A percentile compares a stretch with the other conserved stretches of the same genome.
Conservation (phyloP, 2,113 vertebrate species). For the Cyanistes caeruleus region DNA sequence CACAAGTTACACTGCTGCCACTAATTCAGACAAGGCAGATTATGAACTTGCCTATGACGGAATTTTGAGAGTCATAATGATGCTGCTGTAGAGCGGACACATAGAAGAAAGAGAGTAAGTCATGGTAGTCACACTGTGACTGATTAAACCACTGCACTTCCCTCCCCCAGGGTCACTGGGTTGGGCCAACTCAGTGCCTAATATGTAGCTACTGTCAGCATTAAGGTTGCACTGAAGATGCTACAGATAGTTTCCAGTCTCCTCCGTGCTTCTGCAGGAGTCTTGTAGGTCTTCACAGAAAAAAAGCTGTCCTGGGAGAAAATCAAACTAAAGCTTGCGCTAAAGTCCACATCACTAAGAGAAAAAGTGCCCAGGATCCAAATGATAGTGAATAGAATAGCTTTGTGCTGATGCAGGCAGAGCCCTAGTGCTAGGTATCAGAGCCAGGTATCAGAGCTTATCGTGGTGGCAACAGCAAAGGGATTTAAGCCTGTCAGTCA, state of each 20-base stretch:
- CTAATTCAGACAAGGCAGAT: background rate
- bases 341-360: background rate
- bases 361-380: background rate
- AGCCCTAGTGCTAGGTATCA: background rate
- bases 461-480: background rate
- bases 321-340: background rate
- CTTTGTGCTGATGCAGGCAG: background rate
- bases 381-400: background rate
- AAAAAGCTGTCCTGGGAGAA: background rate
- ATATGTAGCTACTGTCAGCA: background rate
- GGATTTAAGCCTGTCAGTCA: background rate
- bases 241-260: background rate
- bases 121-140: background rate
- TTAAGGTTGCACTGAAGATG: background rate
- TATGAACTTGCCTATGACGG: background rate
- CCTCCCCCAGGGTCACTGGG: background rate
- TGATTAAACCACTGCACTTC: background rate
- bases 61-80: background rate
- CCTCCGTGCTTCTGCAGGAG: background rate
- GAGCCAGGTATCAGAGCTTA: background rate
- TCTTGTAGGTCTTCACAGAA: background rate
- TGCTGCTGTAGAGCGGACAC: background rate
- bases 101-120: background rate
- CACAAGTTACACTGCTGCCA: background rate
- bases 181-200: background rate